Conservation (phyloP, 1,140 invertebrate species). For the Cotesia glomerata region DNA sequence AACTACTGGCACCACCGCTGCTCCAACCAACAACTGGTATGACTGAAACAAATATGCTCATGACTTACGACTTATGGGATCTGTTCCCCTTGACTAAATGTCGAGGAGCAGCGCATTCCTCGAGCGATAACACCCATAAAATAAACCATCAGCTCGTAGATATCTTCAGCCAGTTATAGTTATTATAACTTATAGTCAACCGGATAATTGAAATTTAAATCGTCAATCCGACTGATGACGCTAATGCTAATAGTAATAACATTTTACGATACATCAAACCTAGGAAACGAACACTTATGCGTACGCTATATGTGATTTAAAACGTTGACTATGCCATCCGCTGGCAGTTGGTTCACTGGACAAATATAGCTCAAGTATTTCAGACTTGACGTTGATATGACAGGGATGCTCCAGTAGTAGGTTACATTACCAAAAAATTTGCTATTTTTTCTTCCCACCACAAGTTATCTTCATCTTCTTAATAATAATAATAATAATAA, state of each 20-base stretch:
- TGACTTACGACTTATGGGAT: neutral
- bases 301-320: slow-evolving; percentile 20
- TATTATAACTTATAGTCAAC: neutral
- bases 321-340: slow-evolving; percentile 19
- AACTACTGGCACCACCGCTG: too few relatives aligned
- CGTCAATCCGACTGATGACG: neutral
- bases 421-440: neutral
- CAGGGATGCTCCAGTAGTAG: slow-evolving; percentile 31
- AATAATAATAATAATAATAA: neutral
- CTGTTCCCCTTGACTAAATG: slow-evolving; percentile 9
- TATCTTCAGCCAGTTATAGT: neutral
- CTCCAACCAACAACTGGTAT: neutral
- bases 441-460: neutral
- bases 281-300: slow-evolving; percentile 33
- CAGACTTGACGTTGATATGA: slow-evolving; percentile 53
- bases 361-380: slow-evolving; percentile 52
- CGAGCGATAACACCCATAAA: slow-evolving; percentile 2
- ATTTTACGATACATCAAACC: slow-evolving; percentile 12
- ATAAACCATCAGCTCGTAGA: neutral
- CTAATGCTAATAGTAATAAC: neutral
- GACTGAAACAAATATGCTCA: neutral
- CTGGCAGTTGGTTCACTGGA: slow-evolving; percentile 37
- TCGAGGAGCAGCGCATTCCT: neutral
- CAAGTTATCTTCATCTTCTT: neutral
- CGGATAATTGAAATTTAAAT: neutral